Conservation (phyloP, 2,113 vertebrate genomes). For the Clinocottus analis region DNA sequence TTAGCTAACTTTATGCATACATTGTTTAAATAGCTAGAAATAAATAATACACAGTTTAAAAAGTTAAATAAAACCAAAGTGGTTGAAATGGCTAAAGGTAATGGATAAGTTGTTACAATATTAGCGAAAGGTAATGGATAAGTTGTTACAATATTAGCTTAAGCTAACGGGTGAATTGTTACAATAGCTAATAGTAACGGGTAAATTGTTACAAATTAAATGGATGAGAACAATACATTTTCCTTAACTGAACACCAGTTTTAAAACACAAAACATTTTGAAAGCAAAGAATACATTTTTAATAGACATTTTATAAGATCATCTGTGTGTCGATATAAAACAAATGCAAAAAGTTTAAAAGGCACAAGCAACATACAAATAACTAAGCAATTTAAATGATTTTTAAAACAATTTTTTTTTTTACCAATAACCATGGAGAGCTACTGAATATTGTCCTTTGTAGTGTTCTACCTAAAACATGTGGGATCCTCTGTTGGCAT, state of each 20-base stretch:
- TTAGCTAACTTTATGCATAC: background rate
- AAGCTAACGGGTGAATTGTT: background rate
- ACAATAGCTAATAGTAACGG: too few species aligned
- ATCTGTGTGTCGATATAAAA: slow-evolving; percentile 30
- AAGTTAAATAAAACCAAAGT: background rate
- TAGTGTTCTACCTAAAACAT: background rate
- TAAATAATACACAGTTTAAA: background rate
- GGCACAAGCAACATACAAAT: slow-evolving; percentile 65
- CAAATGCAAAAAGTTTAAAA: slow-evolving; percentile 60
- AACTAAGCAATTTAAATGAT: background rate
- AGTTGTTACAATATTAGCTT: background rate
- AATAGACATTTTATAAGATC: slow-evolving; percentile 34
- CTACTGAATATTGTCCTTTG: slow-evolving; percentile 8
- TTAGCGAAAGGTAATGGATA: background rate
- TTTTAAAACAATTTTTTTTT: background rate
- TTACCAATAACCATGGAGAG: background rate
- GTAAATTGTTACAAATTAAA: slow-evolving; percentile 74
- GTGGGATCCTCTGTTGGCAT: background rate
- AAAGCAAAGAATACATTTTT: slow-evolving; percentile 49
- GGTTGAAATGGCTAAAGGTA: background rate
- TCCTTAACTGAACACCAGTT: slow-evolving; percentile 90
- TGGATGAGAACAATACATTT: slow-evolving; percentile 90
- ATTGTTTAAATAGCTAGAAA: background rate
- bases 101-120: background rate
- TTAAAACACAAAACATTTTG: slow-evolving; percentile 67